Conservation (phyloP, 1,140 invertebrate genomes). For the Sycophaga agraensis region DNA sequence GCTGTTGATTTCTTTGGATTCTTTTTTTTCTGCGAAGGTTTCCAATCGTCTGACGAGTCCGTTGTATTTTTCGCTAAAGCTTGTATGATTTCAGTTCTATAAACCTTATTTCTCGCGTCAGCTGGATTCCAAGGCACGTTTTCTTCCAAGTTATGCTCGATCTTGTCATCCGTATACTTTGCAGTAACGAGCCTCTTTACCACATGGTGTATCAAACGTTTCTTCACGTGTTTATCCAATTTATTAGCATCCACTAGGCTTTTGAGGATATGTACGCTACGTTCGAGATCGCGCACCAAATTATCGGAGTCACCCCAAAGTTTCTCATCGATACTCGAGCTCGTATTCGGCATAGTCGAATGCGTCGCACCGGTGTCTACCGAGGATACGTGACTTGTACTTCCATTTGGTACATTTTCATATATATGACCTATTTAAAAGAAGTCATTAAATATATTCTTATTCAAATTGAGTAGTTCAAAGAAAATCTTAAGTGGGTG, state of each 20-base stretch:
- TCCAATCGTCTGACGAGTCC: slow-evolving; percentile 52
- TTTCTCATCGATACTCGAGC: slow-evolving; percentile 55
- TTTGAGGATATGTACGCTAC: slow-evolving; percentile 54
- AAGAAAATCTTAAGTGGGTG: too few relatives aligned
- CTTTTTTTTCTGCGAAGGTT: slow-evolving; percentile 36
- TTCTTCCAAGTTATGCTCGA: slow-evolving; percentile 48
- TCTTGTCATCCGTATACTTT: slow-evolving; percentile 52
- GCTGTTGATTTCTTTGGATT: slow-evolving; percentile 27
- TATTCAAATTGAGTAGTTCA: neutral
- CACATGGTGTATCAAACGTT: slow-evolving; percentile 54
- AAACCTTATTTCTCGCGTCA: slow-evolving; percentile 50
- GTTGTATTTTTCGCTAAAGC: slow-evolving; percentile 48
- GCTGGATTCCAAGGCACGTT: slow-evolving; percentile 54
- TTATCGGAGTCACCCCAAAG: slow-evolving; percentile 53
- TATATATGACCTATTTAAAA: slow-evolving; percentile 51
- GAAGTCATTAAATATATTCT: neutral
- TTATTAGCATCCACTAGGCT: slow-evolving; percentile 53
- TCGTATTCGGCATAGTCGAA: slow-evolving; percentile 54
- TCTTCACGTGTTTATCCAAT: slow-evolving; percentile 50
- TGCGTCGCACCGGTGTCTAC: slow-evolving; percentile 45
- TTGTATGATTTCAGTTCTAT: slow-evolving; percentile 48
- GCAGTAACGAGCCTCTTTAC: slow-evolving; percentile 53
- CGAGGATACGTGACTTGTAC: slow-evolving; percentile 43
- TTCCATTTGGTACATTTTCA: slow-evolving; percentile 46
- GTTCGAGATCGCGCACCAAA: slow-evolving; percentile 51